Base-by-base conservation (phyloP, 2,888 invertebrate genomes). In the Patella depressa region DNA sequence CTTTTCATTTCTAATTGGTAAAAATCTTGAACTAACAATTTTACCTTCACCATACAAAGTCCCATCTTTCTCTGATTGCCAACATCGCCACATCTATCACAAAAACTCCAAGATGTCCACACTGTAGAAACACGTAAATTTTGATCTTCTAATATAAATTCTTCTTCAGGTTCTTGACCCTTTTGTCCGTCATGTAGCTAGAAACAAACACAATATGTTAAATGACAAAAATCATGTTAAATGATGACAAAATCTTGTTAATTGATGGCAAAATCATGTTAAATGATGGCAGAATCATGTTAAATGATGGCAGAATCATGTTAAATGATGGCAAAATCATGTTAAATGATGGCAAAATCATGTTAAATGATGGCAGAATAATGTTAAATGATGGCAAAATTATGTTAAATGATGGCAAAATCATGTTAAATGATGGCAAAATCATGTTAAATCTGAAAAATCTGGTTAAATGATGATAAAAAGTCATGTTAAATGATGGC, bases 101-200 rank as follows among this genome's bases (percentile, higher is more conserved):
- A 95, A 53, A 93, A 90, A 11, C 94, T 94, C 95, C 95, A 95
- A 0, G 90, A 87, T 0, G 93, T 91, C 95, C 95, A 95, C 11
- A 91, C 89, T 0, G 93, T 94, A 82, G 92, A 93, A 73, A 87
- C 81, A 71, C 82, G 75, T 17, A 87, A 75, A 74, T 87, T 87
- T 53, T 85, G 92, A 88, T 88, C 93, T 0, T 91, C 87, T 54
- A 92, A 89, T 54, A 74, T 77, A 92, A 91, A 14, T 93, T 91
- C 0, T 94, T 79, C 3, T 81, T 72, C 0, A 76, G 81, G 19
- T 15, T 24, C 24, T 14, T 65, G 19, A 12, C 14, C 12, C 14
- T 3, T 4, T 19, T 65, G n/a, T 11, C 65, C 15, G 24, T 65
- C 19, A 72, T 53, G 24, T 34, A 72, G n/a, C 45, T 72, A 45